Conservation (phyloP, 2,888 invertebrate genomes). For the Melanostoma mellinum region DNA sequence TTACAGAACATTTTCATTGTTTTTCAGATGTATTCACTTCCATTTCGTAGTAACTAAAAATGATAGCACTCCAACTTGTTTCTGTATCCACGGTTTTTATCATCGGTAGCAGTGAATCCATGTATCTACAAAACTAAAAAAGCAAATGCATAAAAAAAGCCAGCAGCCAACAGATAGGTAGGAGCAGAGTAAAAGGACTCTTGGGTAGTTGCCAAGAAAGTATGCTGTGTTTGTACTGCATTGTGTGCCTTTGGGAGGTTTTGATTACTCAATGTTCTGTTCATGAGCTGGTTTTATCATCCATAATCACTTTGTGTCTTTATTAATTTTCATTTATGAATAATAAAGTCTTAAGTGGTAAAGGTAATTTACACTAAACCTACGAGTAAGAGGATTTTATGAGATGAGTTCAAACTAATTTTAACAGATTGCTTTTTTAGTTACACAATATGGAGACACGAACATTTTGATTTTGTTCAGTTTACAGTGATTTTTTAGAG, state of each 20-base stretch:
- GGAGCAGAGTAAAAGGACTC: constrained; percentile 4
- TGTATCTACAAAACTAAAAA: neutral
- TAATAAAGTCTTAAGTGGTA: constrained; percentile 13
- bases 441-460: too few relatives aligned
- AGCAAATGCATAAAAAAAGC: neutral
- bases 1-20: too few relatives aligned
- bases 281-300: constrained; percentile 35
- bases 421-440: too few relatives aligned
- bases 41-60: too few relatives aligned
- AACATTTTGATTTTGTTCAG: too few relatives aligned
- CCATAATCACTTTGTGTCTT: constrained; percentile 9
- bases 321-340: constrained; percentile 1
- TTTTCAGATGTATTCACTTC: too few relatives aligned
- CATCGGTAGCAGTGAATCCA: too few relatives aligned
- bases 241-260: constrained; percentile 39
- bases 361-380: constrained; percentile 18
- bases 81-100: too few relatives aligned
- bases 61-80: too few relatives aligned
- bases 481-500: too few relatives aligned
- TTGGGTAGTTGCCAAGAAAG: constrained; percentile 47
- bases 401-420: too few relatives aligned
- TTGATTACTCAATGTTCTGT: constrained; percentile 37
- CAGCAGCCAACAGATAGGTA: neutral
- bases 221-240: constrained; percentile 31
- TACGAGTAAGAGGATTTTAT: too few relatives aligned